A percentile compares a stretch with the other conserved stretches of the same genome.
Conservation (phyloP, 2,888 invertebrate genomes). For the Lasioglossum vierecki region DNA sequence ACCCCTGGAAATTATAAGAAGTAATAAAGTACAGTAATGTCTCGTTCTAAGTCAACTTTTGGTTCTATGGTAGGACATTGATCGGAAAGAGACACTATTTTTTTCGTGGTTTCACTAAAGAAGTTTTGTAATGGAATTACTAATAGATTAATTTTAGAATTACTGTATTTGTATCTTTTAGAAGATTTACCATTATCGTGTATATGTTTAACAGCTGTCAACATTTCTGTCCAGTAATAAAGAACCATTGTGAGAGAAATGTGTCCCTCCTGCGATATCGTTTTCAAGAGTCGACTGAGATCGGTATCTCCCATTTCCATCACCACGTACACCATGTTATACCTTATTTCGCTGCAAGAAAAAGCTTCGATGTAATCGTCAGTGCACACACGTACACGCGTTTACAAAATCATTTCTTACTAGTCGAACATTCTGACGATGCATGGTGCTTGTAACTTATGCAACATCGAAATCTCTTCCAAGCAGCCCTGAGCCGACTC, state of each 20-base stretch:
- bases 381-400: neutral
- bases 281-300: slow-evolving; percentile 90
- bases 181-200: slow-evolving; percentile 90
- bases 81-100: too few relatives aligned
- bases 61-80: too few relatives aligned
- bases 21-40: neutral
- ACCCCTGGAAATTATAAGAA: slow-evolving; percentile 87
- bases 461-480: slow-evolving; percentile 94
- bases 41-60: too few relatives aligned
- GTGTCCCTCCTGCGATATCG: slow-evolving; percentile 82
- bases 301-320: slow-evolving; percentile 97
- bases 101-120: too few relatives aligned
- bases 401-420: slow-evolving; percentile 86
- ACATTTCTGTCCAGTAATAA: slow-evolving; percentile 97
- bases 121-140: too few relatives aligned
- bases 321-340: slow-evolving; percentile 89
- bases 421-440: slow-evolving; percentile 94
- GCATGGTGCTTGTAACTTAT: slow-evolving; percentile 92
- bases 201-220: slow-evolving; percentile 95
- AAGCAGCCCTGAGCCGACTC: slow-evolving; percentile 91
- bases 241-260: slow-evolving; percentile 91
- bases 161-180: slow-evolving; percentile 15
- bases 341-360: slow-evolving; percentile 87
- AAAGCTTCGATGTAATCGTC: slow-evolving; percentile 52
- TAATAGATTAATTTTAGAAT: too few relatives aligned